Evolutionary conservation across 2,113 vertebrate genomes (phyloP).

Genomic region (Suricata suricatta): DNA sequence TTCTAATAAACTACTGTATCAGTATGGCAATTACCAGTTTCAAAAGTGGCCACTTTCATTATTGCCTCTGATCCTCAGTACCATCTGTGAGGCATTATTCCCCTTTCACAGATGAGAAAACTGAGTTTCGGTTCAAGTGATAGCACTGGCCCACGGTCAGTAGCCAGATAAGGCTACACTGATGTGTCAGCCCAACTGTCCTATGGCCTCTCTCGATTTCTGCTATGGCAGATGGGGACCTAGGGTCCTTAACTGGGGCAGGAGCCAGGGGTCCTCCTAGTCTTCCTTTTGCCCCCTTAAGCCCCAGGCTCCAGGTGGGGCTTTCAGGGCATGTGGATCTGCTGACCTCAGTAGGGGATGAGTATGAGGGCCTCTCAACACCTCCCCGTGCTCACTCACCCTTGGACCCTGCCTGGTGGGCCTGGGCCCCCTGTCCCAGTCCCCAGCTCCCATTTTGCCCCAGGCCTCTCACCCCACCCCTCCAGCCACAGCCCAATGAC

Average conservation of each 20-base stretch:
- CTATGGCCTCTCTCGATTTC: neutral
- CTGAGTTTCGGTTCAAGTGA: neutral
- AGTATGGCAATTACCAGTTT: neutral
- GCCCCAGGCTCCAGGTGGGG: neutral
- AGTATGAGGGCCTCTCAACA: neutral
- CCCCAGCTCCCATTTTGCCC: constrained; percentile 7
- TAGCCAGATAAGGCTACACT: neutral
- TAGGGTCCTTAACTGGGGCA: neutral
- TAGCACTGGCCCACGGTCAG: neutral
- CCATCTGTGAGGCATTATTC: neutral
- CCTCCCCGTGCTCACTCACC: neutral
- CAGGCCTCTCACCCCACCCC: neutral
- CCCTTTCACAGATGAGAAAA: constrained; percentile 42
- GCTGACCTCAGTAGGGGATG: neutral
- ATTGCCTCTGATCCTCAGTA: neutral
- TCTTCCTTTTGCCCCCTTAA: neutral
- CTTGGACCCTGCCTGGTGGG: neutral
- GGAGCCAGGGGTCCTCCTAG: neutral
- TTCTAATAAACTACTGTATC: neutral
- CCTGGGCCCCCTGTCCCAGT: neutral
- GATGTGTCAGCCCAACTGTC: neutral
- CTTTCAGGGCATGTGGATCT: neutral
- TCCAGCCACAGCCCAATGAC: constrained; percentile 60
- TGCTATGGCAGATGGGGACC: neutral
- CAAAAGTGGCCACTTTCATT: neutral